Evolutionary conservation across 2,113 vertebrate species (phyloP), one percentile per base, ranked within the genome.

Genomic region (Salvelinus fontinalis): DNA sequence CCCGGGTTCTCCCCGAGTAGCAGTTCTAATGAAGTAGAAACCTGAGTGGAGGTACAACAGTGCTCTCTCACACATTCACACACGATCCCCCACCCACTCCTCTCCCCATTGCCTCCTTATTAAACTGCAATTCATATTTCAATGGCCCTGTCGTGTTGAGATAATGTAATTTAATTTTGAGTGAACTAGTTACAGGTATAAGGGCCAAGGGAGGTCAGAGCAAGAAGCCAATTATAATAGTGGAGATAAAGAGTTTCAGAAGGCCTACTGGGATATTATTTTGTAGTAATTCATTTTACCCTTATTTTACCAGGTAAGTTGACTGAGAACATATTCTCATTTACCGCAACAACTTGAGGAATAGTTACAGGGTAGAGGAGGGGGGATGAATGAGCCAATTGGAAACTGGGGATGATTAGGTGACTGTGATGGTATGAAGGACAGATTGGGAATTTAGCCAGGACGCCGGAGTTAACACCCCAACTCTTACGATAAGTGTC

Each of bases 121-220:
- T 91, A 85, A 88, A 91, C 88, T 90, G 88, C 78, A 89, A 90
- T 90, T 89, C 90, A 85, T 84, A 84, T 83, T 80, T 80, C 83
- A 91, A 86, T 81, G 83, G 75, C 73, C 70, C 67, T n/a, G 76
- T 65, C 18, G 76, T 89, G 85, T 86, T 85, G 75, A 81, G 86
- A 85, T 90, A 89, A 88, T 92, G 89, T 90, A 88, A 89, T 92
- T 90, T 88, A 84, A 91, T 90, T 88, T 79, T 84, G 78, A 90
- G 85, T 80, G 79, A 90, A 84, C 82, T 70, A 78, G 85, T 89
- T 88, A 85, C 79, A 90, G 80, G 86, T 89, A 84, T 85, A 87
- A 84, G 70, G 81, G 76, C 75, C 74, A 78, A 72, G 77, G 77
- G 78, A 86, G 82, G 85, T 84, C 84, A 87, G 78, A 75, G 73